Evolutionary conservation across 1,140 invertebrate species (phyloP), one percentile per base, ranked within the genome.

Genomic region (Drosophila tristis): DNA sequence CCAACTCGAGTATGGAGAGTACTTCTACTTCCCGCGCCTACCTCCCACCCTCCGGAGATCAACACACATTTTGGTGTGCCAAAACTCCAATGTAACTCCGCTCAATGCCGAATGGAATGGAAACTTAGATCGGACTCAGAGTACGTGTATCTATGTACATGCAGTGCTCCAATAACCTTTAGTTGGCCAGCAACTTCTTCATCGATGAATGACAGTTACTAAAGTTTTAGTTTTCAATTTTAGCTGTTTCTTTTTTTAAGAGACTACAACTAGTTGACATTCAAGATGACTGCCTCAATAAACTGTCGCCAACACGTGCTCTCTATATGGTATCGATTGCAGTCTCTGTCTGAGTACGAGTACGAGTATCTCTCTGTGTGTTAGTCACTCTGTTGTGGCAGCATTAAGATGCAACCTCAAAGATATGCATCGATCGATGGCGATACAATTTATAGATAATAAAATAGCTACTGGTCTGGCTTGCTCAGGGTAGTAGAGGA

Each of bases 381-480:
- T 0, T n/a, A 29, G 15, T 45, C 23, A 39, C 39, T 35, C 35
- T 42, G 60, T 49, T 44, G 44, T 43, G 59, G 50, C 51, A 75
- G 58, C 80, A 84, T 81, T 64, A 74, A 87, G 81, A 74, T 82
- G 65, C 84, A 78, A 55, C 62, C 45, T 63, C 47, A 51, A 29
- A 82, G 84, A 82, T 89, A 86, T 77, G 63, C 61, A 80, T 87
- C 63, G 56, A 42, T 63, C 43, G 23, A 16, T 51, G 74, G 47
- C 63, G 84, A 89, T 86, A 82, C 82, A 79, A 87, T 86, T 86
- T 78, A 82, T 68, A 84, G 82, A 86, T 89, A 89, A 80, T 84
- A 54, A 66, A 75, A 82, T 67, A 42, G 67, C 63, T 80, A 77
- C 78, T 77, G 78, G 50, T 23, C 50, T 42, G 4, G 16, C 2